phyloP scores from a whole-genome alignment of 2,113 vertebrate genomes.

The Thryonomys swinderianus region DNA sequence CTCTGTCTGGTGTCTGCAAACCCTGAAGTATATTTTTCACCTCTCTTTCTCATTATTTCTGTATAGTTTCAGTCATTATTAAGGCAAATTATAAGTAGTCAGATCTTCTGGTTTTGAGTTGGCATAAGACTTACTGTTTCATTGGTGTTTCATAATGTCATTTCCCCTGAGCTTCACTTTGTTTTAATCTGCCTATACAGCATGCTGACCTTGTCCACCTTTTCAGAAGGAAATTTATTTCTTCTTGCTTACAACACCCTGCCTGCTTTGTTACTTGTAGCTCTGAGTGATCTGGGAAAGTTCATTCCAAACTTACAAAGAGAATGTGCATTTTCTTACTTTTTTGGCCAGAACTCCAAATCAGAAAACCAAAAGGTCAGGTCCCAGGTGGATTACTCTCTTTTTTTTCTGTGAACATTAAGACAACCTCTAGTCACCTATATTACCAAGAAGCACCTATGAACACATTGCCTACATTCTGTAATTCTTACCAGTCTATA shows the following conservation, averaged over 20 bases:
- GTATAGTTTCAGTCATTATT: conserved; percentile 16
- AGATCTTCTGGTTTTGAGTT: background rate
- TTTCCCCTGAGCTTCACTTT: conserved; percentile 5
- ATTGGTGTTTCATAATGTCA: background rate
- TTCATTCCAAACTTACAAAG: background rate
- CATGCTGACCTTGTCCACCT: background rate
- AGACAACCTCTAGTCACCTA: background rate
- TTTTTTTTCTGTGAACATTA: background rate
- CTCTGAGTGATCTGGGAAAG: background rate
- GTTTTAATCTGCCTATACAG: background rate
- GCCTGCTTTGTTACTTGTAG: background rate
- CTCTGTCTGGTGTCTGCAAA: conserved; percentile 36
- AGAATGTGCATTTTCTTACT: conserved; percentile 51
- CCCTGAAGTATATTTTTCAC: conserved; percentile 52
- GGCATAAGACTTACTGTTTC: background rate
- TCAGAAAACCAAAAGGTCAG: conserved; percentile 52
- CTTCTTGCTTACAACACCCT: background rate
- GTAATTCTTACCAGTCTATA: conserved; percentile 3
- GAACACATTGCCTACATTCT: background rate
- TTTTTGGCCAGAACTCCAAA: conserved; percentile 6
- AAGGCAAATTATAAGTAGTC: conserved; percentile 34
- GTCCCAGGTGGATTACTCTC: background rate
- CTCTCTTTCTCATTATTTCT: conserved; percentile 50
- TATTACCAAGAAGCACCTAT: background rate
- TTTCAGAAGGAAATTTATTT: conserved; percentile 31